phyloP scores from a whole-genome alignment of 2,888 invertebrate species.

The Drosophila suboccidentalis region DNA sequence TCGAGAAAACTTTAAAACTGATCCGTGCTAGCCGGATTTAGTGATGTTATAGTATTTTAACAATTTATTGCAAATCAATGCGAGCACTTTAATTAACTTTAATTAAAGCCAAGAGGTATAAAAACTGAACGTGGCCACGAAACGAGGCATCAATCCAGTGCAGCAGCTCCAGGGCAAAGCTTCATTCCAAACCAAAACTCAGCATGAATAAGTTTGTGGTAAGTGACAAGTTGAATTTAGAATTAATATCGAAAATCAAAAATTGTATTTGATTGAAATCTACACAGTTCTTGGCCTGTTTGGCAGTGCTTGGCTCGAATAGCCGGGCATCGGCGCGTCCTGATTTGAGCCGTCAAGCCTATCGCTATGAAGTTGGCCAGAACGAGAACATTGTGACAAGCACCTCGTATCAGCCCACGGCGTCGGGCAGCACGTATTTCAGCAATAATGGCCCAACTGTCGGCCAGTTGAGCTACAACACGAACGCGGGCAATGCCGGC shows the following conservation, averaged over 20 bases:
- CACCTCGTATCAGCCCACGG: conserved; percentile 70
- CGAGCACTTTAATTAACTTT: conserved; percentile 80
- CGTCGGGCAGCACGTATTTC: conserved; percentile 71
- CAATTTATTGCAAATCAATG: conserved; percentile 75
- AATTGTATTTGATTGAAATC: too few species aligned
- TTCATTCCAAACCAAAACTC: conserved; percentile 23
- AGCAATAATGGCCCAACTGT: conserved; percentile 52
- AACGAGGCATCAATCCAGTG: conserved; percentile 64
- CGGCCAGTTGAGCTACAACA: conserved; percentile 47
- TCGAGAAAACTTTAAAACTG: conserved; percentile 21
- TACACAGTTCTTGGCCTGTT: conserved; percentile 66
- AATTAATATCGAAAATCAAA: too few species aligned
- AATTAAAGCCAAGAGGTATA: conserved; percentile 75
- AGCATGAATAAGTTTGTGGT: conserved; percentile 80
- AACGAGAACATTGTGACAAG: conserved; percentile 52
- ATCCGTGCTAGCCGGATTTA: conserved; percentile 69
- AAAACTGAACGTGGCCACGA: conserved; percentile 49
- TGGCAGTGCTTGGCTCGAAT: conserved; percentile 58
- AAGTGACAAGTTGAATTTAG: conserved; percentile 40
- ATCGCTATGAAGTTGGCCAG: conserved; percentile 71
- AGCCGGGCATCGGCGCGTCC: conserved; percentile 71
- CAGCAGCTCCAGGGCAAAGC: conserved; percentile 60
- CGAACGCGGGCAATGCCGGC: neutral
- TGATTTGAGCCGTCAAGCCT: conserved; percentile 81
- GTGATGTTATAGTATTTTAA: conserved; percentile 58